phyloP scores from a whole-genome alignment of 2,888 invertebrate genomes.

The Xylophagus ater region DNA sequence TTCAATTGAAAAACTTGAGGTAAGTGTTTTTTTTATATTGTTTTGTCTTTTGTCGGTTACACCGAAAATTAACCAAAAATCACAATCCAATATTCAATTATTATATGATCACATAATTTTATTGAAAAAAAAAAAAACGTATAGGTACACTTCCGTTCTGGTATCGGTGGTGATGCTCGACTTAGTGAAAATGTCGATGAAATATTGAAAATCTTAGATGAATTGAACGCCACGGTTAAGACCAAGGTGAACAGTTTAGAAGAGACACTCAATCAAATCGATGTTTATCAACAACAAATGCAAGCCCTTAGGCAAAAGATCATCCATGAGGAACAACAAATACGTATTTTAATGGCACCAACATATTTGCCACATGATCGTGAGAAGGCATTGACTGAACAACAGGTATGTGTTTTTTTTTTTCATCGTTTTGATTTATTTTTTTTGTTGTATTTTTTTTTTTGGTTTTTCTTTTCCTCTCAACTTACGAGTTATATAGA shows the following conservation, averaged over 20 bases:
- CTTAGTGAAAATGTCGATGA: conserved; percentile 62
- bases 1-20: conserved; percentile 83
- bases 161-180: conserved; percentile 67
- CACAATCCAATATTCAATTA: not conserved
- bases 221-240: conserved; percentile 32
- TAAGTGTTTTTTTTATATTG: conserved; percentile 36
- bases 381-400: conserved; percentile 68
- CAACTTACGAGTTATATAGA: too few relatives aligned
- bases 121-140: not conserved
- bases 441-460: too few relatives aligned
- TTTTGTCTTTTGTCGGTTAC: conserved; percentile 4
- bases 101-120: not conserved
- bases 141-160: conserved; percentile 80
- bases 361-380: conserved; percentile 73
- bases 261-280: conserved; percentile 71
- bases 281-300: conserved; percentile 79
- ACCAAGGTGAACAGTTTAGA: conserved; percentile 47
- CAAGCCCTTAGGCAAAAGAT: conserved; percentile 73
- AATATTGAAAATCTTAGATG: conserved; percentile 57
- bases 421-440: too few relatives aligned
- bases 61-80: not conserved
- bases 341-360: conserved; percentile 71
- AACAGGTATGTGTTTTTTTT: conserved; percentile 84
- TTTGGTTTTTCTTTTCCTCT: too few relatives aligned
- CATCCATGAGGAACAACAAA: conserved; percentile 76